Evolutionary conservation across 2,797 vertebrate genomes (phyloP), one percentile per base, ranked within the genome.

Genomic region (Melanotaenia nigrans): DNA sequence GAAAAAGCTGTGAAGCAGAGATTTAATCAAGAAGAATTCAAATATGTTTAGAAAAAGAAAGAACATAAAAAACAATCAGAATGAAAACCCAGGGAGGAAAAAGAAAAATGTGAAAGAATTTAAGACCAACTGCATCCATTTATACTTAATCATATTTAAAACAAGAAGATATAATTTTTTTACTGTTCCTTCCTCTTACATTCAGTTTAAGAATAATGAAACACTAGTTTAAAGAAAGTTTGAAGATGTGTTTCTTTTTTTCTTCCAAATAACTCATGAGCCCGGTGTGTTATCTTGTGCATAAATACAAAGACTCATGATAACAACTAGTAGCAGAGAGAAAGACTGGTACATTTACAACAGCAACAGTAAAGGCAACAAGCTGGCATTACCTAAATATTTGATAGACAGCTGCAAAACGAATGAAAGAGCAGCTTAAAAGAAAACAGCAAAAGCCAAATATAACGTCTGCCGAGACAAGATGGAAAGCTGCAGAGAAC

Each of bases 21-120:
- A 65, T 61, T 79, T 77, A 80, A 83, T 84, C 76, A 84, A 64
- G 64, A 72, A 62, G 18, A 79, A 81, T 18, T 64, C 58, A 65
- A 65, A 76, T 69, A 68, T 70, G 54, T 68, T 80, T 64, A 70
- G 25, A 73, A 73, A 77, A 33, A 62, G 22, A 60, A 30, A 68
- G 18, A 61, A 30, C 47, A 59, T 4, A 3, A 61, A n/a, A 57
- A 47, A 65, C 36, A 61, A 1, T 16, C 20, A 65, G 51, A 33
- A 35, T 30, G 25, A 63, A 66, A 12, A 71, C 30, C 18, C 14
- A 35, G 32, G 47, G 16, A 63, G 11, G 47, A 60, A 42, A 68
- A 25, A 56, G 4, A 40, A 18, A 20, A 35, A 47, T 4, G n/a
- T 42, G 10, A 47, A 38, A 56, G 25, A 68, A 38, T 73, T 64